Conservation (phyloP, 2,888 invertebrate species). For the Parapristionchus giblindavisi region DNA sequence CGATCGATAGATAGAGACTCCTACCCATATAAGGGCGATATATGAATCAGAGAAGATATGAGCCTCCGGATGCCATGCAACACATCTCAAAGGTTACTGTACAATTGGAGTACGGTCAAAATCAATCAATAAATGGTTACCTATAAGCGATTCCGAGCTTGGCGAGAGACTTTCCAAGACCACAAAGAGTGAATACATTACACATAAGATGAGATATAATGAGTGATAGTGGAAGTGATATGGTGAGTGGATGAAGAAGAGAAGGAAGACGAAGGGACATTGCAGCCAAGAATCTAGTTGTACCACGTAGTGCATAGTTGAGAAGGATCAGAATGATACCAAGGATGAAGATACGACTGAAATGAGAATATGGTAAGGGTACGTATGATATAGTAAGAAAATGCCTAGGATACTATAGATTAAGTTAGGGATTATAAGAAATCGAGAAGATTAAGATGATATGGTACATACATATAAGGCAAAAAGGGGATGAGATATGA, state of each 20-base stretch:
- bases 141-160: conserved; percentile 26
- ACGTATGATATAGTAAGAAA: too few relatives aligned
- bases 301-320: conserved; percentile 56
- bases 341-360: conserved; percentile 51
- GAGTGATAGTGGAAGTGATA: conserved; percentile 23
- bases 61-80: conserved; percentile 11
- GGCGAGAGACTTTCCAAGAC: conserved; percentile 1
- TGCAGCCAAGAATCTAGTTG: conserved; percentile 63
- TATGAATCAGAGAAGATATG: conserved; percentile 41
- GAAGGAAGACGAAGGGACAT: conserved; percentile 44
- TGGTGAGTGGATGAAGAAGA: conserved; percentile 33
- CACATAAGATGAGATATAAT: conserved; percentile 24
- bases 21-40: conserved; percentile 52
- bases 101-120: neutral
- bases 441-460: neutral
- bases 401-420: too few relatives aligned
- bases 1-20: conserved; percentile 52
- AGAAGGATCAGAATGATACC: conserved; percentile 48
- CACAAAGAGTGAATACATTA: conserved; percentile 29
- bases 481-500: neutral
- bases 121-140: neutral
- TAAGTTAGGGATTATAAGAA: too few relatives aligned
- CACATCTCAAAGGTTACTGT: conserved; percentile 15
- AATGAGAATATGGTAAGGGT: conserved; percentile 32
- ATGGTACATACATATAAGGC: neutral